Percentiles rank a stretch among this genome's conserved stretches.
These are phyloP conservation scores for Invenusta paracnida DNA, from an alignment of 2,888 invertebrate species.

Conservation along the genomic window DNA sequence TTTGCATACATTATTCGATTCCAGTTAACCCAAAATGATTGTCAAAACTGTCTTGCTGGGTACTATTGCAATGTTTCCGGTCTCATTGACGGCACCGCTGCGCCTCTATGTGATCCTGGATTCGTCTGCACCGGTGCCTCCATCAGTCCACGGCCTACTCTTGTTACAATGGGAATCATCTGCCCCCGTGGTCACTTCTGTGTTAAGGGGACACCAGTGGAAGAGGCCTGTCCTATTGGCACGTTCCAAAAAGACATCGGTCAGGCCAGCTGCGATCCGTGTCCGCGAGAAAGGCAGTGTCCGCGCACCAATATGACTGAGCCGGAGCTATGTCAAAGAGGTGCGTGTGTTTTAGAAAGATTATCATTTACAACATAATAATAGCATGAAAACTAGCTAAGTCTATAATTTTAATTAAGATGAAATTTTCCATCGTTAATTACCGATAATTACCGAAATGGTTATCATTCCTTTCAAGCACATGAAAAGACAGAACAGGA, in stretches of 20 bases:
- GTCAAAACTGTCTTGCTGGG: constrained; percentile 54
- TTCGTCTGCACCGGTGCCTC: constrained; percentile 55
- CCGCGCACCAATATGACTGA: constrained; percentile 52
- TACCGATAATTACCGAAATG: no score
- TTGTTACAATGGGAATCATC: constrained; percentile 51
- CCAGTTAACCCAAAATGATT: constrained; percentile 48
- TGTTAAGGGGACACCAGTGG: constrained; percentile 51
- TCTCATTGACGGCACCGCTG: constrained; percentile 50
- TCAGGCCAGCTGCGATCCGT: constrained; percentile 52
- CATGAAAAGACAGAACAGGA: no score
- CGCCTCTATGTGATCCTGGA: constrained; percentile 50
- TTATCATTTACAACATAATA: no score
- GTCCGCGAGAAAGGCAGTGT: constrained; percentile 55
- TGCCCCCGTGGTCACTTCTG: constrained; percentile 56
- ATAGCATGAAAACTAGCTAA: no score
- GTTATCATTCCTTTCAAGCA: no score
- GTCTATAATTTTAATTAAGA: no score
- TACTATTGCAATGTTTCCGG: constrained; percentile 55
- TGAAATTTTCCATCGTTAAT: no score
- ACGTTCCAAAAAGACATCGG: constrained; percentile 53
- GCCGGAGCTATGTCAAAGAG: constrained; percentile 52
- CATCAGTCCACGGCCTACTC: constrained; percentile 51
- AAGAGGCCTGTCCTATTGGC: constrained; percentile 54
- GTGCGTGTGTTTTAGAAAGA: no score
- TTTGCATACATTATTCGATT: background rate